Evolutionary conservation across 1,140 invertebrate species (phyloP), one percentile per base, ranked within the genome.

Genomic region (Acromyrmex charruanus): DNA sequence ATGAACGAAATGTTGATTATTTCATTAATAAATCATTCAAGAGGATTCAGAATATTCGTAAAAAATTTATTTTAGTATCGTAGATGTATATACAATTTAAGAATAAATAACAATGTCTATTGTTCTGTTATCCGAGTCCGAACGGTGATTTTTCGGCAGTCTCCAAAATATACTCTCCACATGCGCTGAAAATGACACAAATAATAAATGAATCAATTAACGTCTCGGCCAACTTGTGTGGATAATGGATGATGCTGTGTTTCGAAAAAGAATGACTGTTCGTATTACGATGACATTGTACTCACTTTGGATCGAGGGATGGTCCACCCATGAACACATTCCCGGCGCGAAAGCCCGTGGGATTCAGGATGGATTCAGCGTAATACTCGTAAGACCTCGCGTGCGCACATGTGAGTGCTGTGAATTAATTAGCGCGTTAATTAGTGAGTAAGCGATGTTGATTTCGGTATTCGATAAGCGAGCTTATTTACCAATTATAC

Each of bases 351-450:
- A 91, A 91, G 4, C 87, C 89, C 7, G 0, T 81, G 0, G 59
- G n/a, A 39, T 87, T 82, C 16, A 10, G 92, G 35, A 96, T 95
- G 31, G 96, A 96, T 92, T 97, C 96, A 31, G 96, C 93, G 90
- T 96, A 97, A 82, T 96, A 96, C 89, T 95, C 93, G 86, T 96
- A 97, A 3, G 96, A 95, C 2, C 96, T 94, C 72, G 95, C 95
- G 88, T 96, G 96, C 16, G 96, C 95, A 80, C 96, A 97, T 1
- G 14, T 28, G 31, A 94, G 87, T 44, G 95, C 96, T 96, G 75
- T 35, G 86, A 91, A 90, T 55, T 18, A 55, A 66, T 79, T 28
- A 53, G 49, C 35, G 39, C 16, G 35, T 66, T 66, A 66, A 58
- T 25, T 53, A 85, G 55, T 79, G 74, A 61, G 25, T 31, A 35